A percentile compares a stretch with the other conserved stretches of the same genome.
Evolutionary conservation across 2,797 vertebrate species (phyloP).

Genomic region (Kryptolebias ocellatus): DNA sequence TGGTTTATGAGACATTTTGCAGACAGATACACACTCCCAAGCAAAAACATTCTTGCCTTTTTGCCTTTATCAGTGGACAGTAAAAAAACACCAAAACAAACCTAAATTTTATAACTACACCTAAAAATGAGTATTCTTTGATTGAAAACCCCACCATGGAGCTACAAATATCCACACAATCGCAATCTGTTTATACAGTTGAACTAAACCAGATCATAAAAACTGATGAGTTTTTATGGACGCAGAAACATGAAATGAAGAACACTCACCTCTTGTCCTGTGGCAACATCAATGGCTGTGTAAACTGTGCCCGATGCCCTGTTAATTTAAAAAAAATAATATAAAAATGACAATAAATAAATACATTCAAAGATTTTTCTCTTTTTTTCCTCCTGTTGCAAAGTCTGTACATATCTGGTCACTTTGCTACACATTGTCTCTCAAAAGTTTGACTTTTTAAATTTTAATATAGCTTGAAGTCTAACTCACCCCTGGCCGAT

Average conservation of each 20-base stretch:
- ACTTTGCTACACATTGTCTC: not conserved
- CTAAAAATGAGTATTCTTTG: too few species aligned
- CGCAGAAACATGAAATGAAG: not conserved
- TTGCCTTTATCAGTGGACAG: too few species aligned
- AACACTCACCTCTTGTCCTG: constrained; percentile 91
- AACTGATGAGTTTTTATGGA: not conserved
- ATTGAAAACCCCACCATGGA: too few species aligned
- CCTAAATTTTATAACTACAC: too few species aligned
- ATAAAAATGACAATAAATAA: not conserved
- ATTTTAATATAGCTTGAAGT: not conserved
- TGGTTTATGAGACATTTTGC: too few species aligned
- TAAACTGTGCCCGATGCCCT: constrained; percentile 98
- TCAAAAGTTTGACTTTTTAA: not conserved
- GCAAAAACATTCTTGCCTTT: too few species aligned
- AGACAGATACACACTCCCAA: too few species aligned
- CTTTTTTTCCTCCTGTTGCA: not conserved
- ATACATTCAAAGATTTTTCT: not conserved
- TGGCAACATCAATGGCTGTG: constrained; percentile 95
- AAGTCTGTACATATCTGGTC: not conserved
- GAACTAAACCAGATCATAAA: too few species aligned
- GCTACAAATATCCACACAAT: too few species aligned
- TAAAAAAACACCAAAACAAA: too few species aligned
- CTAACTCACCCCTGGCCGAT: constrained; percentile 95
- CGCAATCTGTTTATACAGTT: too few species aligned
- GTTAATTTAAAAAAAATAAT: constrained; percentile 23